Evolutionary conservation across 2,888 invertebrate genomes (phyloP), one percentile per base, ranked within the genome.

Genomic region (Autographa pulchrina): DNA sequence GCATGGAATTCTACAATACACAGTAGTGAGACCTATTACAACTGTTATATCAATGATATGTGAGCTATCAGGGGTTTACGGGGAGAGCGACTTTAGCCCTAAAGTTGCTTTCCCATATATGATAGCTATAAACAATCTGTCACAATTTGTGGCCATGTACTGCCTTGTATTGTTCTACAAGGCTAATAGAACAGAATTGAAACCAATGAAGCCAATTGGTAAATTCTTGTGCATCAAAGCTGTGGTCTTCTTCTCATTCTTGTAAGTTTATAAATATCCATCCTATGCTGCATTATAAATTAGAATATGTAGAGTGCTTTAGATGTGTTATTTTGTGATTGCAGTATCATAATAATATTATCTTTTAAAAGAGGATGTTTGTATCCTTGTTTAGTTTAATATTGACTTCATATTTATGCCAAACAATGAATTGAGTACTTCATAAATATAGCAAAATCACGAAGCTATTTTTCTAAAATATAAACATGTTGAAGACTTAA

Each of bases 161-260:
- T 99, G 99, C 89, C 96, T 99, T 72, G 98, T 99, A 31, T 96
- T 99, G 78, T 99, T 99, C 93, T 99, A 99, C 90, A 97, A 97
- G 92, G 99, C 99, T 6, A 99, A 98, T 91, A 97, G 97, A 86
- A 97, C 97, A 68, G 98, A 99, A 91, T 93, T 99, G 62, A 97
- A 97, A 84, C 99, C 99, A 7, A 99, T 99, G 98, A 98, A 97
- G 89, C 99, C 99, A 0, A 96, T 99, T 80, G 98, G 98, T 62
- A 99, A 99, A 94, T 99, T 99, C 95, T 96, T 99, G 66, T 99
- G 99, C 92, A 99, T 99, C 84, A 99, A 99, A 96, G 98, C 99
- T 81, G 99, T 99, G 68, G 99, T 99, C 32, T 99, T 99, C 96
- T 98, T 99, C 92, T 99, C 99, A 62, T 99, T 99, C 95, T 99